Evolutionary conservation across 92 coral and sea anemone genomes (phyloP).

Genomic region (Porites cylindrica): DNA sequence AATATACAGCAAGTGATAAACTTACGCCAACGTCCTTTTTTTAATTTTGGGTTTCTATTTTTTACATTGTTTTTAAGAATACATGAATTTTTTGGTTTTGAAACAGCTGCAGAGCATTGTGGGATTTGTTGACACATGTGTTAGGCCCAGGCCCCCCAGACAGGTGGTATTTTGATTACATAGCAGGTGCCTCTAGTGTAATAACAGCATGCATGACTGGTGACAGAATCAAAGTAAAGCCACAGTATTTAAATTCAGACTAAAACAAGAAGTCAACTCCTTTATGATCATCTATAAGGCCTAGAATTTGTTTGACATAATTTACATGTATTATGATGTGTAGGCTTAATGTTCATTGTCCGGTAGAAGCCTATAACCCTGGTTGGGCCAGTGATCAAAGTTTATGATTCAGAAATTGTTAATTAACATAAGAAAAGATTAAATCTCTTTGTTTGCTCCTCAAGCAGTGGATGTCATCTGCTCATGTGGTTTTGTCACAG

Average conservation of each 20-base stretch:
- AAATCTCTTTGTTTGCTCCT: conserved; percentile 41
- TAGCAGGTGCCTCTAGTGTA: conserved; percentile 36
- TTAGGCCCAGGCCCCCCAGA: background rate
- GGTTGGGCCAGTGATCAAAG: conserved; percentile 22
- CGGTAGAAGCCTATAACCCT: background rate
- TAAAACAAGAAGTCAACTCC: background rate
- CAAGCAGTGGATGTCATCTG: conserved; percentile 11
- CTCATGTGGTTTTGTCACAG: conserved; percentile 38
- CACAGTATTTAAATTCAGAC: background rate
- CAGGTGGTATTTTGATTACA: conserved; percentile 41
- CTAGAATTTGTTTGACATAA: background rate
- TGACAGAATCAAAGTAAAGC: background rate
- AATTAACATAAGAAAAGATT: conserved; percentile 51
- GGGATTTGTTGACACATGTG: conserved; percentile 45
- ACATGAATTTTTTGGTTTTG: background rate
- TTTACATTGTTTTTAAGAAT: too few relatives aligned
- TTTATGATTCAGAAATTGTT: background rate
- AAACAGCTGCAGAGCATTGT: conserved; percentile 12
- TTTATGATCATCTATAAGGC: background rate
- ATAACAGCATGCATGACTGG: conserved; percentile 27
- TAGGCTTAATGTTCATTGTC: background rate
- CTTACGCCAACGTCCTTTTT: too few relatives aligned
- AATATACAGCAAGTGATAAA: background rate
- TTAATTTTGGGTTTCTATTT: too few relatives aligned
- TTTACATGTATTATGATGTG: background rate